Evolutionary conservation across 2,113 vertebrate species (phyloP), one percentile per base, ranked within the genome.

Genomic region (Aphelocoma coerulescens): DNA sequence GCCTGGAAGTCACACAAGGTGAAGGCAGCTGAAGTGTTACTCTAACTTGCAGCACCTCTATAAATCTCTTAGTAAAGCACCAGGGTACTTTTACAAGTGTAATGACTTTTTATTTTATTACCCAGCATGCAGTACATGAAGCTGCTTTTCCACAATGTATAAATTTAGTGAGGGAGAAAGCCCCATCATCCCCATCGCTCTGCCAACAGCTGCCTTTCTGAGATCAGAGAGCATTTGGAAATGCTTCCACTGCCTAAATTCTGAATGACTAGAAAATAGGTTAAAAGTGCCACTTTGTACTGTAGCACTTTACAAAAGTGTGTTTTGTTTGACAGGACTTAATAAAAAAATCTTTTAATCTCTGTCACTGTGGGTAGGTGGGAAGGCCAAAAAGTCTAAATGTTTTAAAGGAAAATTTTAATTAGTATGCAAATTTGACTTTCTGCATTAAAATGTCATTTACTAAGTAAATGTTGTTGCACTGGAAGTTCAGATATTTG

Each of bases 371-470:
- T 68, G 94, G 94, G 96, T 95, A 98, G 97, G 92, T 93, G 27
- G 88, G 91, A 89, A 97, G 97, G 98, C 97, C 97, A 96, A 97
- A 96, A 98, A 97, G 96, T 97, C 97, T 98, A 97, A 94, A 91
- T 97, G 97, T 97, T 98, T 98, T 98, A 97, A 97, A 98, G 96
- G 96, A 95, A 98, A 96, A 97, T 94, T 98, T 97, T 98, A 98
- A 98, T 98, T 98, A 98, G 97, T 97, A 98, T 98, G 98, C 96
- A 98, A 98, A 98, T 98, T 97, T 92, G 85, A 95, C 96, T 97
- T 88, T 58, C 88, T 82, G 95, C 96, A 97, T 98, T 98, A 97
- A 98, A 98, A 98, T 98, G 97, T 97, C 98, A 98, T 98, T 98
- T 98, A 92, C 97, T 98, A 95, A 98, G 98, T 97, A 98, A 98